Evolutionary conservation across 2,113 vertebrate genomes (phyloP).

Genomic region (Aptenodytes patagonicus): DNA sequence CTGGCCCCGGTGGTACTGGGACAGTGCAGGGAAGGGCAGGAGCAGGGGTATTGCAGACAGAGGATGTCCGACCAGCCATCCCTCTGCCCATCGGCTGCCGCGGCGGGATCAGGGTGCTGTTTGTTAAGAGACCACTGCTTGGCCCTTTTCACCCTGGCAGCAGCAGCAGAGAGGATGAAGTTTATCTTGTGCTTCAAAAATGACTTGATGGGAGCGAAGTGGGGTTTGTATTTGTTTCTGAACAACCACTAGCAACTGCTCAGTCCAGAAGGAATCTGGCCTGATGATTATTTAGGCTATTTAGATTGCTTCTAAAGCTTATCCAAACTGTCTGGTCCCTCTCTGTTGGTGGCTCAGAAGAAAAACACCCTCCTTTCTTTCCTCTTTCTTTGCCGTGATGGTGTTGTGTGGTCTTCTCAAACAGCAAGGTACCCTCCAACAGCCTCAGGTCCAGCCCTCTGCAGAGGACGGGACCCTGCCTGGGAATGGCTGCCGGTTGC

Average conservation of each 20-base stretch:
- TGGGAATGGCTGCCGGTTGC: neutral
- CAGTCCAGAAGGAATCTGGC: neutral
- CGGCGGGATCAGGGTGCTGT: rapidly evolving
- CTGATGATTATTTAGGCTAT: neutral
- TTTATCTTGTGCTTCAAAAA: neutral
- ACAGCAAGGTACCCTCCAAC: rapidly evolving
- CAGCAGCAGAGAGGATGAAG: neutral
- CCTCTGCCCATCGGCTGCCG: neutral
- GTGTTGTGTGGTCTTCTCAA: neutral
- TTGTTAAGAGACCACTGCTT: rapidly evolving
- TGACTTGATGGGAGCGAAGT: neutral
- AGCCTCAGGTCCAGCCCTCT: neutral
- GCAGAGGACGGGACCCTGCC: neutral
- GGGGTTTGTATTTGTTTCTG: neutral
- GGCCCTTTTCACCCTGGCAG: neutral
- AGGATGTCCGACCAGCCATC: neutral
- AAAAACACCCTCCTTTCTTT: neutral
- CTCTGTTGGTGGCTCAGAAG: neutral
- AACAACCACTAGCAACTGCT: conserved; percentile 5
- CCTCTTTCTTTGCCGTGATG: neutral
- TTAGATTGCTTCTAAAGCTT: neutral
- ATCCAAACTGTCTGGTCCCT: neutral
- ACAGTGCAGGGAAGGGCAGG: too few species aligned
- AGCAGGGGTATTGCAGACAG: rapidly evolving
- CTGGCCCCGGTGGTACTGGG: neutral